phyloP scores from a whole-genome alignment of 2,113 vertebrate species.

The Passer montanus region DNA sequence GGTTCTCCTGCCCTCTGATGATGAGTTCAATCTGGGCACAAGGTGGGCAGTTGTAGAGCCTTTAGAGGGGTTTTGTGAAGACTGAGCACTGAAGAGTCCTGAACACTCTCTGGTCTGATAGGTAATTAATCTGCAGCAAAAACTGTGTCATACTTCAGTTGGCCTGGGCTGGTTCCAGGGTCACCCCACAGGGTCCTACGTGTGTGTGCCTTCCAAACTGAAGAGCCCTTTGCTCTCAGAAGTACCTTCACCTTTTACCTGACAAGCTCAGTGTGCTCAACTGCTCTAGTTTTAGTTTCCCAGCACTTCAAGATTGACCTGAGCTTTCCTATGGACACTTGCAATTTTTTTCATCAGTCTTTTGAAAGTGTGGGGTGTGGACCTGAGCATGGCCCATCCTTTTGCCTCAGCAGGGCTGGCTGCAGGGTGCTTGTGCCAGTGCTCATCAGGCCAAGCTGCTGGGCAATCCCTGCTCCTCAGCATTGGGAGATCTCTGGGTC shows the following conservation, averaged over 20 bases:
- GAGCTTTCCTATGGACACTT: background rate
- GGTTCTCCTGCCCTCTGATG: background rate
- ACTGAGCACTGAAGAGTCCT: background rate
- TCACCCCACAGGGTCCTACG: background rate
- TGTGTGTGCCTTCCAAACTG: background rate
- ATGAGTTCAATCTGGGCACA: background rate
- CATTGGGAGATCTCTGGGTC: background rate
- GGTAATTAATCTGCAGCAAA: background rate
- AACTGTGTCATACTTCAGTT: background rate
- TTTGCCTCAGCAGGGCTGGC: background rate
- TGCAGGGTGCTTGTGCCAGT: background rate
- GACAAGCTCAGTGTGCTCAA: background rate
- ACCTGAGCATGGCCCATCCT: background rate
- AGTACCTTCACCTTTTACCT: background rate
- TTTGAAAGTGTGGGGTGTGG: background rate
- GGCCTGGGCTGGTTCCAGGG: background rate
- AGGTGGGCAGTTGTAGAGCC: background rate
- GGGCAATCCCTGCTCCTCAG: background rate
- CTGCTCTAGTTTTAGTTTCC: background rate
- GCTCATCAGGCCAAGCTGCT: background rate
- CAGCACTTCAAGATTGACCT: background rate
- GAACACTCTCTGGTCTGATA: background rate
- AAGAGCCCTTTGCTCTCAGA: background rate
- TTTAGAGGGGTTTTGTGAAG: background rate
- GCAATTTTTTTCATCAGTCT: background rate